Conservation (phyloP, 2,888 invertebrate genomes). For the Sinotaia quadrata region DNA sequence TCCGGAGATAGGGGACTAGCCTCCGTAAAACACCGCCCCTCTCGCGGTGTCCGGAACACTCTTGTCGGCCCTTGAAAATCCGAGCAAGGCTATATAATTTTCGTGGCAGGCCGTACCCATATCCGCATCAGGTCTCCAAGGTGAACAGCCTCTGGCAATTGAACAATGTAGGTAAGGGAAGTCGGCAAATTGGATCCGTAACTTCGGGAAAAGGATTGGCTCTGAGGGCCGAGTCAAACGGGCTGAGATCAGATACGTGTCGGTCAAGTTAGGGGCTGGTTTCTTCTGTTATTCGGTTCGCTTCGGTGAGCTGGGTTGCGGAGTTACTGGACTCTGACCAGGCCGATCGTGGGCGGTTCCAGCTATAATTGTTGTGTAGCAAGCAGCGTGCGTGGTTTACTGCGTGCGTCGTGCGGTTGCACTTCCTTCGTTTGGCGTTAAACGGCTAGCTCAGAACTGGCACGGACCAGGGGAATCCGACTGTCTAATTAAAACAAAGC, state of each 20-base stretch:
- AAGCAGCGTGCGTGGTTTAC: too few species aligned
- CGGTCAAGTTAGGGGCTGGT: too few species aligned
- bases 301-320: too few species aligned
- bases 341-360: too few species aligned
- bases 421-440: too few species aligned
- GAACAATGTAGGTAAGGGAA: constrained; percentile 21
- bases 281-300: too few species aligned
- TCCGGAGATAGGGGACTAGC: constrained; percentile 70
- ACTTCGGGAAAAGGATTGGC: constrained; percentile 82
- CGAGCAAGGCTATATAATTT: constrained; percentile 70
- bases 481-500: too few species aligned
- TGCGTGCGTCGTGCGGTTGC: too few species aligned
- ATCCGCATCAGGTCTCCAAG: constrained; percentile 85
- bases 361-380: too few species aligned
- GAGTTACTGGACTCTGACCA: too few species aligned
- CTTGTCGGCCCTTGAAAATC: constrained; percentile 70
- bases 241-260: constrained; percentile 75
- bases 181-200: constrained; percentile 78
- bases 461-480: too few species aligned
- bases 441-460: too few species aligned
- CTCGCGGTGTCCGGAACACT: constrained; percentile 66
- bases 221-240: constrained; percentile 78
- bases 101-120: constrained; percentile 79
- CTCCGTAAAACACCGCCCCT: constrained; percentile 72
- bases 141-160: constrained; percentile 76